Conservation (phyloP, 2,888 invertebrate genomes). For the Protophormia terraenovae region DNA sequence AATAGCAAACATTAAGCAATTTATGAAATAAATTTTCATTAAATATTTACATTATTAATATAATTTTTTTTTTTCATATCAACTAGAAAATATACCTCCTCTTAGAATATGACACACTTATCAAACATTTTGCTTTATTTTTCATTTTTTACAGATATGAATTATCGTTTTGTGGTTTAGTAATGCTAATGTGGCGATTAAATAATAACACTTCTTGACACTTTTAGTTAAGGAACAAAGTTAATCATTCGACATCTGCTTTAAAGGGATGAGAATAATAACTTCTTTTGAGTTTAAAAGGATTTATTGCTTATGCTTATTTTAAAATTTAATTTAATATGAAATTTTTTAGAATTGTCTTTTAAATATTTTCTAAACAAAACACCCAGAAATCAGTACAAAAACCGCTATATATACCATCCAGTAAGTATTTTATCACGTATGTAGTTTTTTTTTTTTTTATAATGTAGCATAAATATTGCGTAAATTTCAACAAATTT, state of each 20-base stretch:
- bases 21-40: background rate
- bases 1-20: background rate
- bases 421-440: background rate
- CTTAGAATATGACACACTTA: constrained; percentile 64
- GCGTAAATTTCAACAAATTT: constrained; percentile 38
- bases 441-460: background rate
- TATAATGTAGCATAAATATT: constrained; percentile 40
- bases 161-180: background rate
- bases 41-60: background rate
- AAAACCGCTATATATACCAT: constrained; percentile 2
- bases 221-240: too few relatives aligned
- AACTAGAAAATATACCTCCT: constrained; percentile 51
- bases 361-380: background rate
- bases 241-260: too few relatives aligned
- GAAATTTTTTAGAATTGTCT: too few relatives aligned
- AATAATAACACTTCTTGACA: constrained; percentile 7
- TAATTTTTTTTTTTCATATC: too few relatives aligned
- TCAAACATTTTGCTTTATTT: constrained; percentile 16
- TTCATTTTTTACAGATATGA: background rate
- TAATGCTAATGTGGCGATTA: background rate
- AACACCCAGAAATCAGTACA: background rate
- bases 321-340: too few relatives aligned
- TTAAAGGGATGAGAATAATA: too few relatives aligned
- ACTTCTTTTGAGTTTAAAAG: too few relatives aligned
- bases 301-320: too few relatives aligned